A percentile compares a stretch with the other conserved stretches of the same genome.
Conservation (phyloP, 2,113 vertebrate genomes). For the Copsychus sechellarum region DNA sequence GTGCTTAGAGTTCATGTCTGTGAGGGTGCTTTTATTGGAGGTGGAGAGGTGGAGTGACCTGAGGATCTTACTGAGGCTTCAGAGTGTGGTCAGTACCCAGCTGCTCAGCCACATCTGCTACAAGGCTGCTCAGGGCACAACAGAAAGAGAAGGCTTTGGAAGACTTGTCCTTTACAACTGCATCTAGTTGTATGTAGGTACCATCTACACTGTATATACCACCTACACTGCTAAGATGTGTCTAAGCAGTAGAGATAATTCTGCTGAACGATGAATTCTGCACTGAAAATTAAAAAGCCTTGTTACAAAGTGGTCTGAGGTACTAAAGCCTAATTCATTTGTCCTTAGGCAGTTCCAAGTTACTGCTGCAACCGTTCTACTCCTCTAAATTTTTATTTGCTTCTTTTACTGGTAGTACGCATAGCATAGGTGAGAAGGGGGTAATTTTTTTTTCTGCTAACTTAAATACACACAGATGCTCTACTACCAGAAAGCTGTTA, state of each 20-base stretch:
- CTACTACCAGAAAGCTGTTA: not conserved
- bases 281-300: not conserved
- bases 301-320: not conserved
- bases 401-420: not conserved
- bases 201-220: not conserved
- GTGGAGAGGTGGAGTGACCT: not conserved
- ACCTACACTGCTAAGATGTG: not conserved
- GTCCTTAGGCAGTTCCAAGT: not conserved
- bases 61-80: not conserved
- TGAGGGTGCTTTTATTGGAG: not conserved
- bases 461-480: not conserved
- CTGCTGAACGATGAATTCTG: not conserved
- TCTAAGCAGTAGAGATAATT: not conserved
- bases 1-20: not conserved
- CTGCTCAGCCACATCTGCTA: not conserved
- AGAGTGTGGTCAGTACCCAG: rapidly evolving
- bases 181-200: not conserved
- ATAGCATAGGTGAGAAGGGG: not conserved
- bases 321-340: not conserved
- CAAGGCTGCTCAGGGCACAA: not conserved
- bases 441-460: not conserved
- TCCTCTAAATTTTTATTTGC: not conserved
- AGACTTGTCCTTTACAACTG: not conserved
- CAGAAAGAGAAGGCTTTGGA: not conserved
- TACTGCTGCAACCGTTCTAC: not conserved